phyloP scores from a whole-genome alignment of 2,113 vertebrate species.

The Suncus etruscus region DNA sequence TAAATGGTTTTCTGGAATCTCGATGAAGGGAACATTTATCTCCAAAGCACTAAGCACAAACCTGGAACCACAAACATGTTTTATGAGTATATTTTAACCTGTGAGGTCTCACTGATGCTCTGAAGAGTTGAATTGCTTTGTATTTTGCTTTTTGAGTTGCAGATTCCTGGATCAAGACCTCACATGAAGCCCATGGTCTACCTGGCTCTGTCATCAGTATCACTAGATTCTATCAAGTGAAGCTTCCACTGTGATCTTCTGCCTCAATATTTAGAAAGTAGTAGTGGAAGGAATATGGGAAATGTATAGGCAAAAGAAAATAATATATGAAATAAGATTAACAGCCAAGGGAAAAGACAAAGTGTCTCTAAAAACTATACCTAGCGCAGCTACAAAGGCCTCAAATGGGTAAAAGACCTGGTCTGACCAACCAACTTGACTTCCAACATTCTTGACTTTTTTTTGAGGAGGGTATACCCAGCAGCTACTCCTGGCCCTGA shows the following conservation, averaged over 20 bases:
- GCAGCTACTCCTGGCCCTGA: no score
- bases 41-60: not conserved
- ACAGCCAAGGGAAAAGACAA: conserved; percentile 63
- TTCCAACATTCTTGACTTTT: not conserved
- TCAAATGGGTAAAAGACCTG: not conserved
- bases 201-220: not conserved
- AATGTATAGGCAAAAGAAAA: conserved; percentile 29
- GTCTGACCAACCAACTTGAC: not conserved
- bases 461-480: no score
- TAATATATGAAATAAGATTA: conserved; percentile 14
- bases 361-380: not conserved
- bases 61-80: not conserved
- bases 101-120: no score
- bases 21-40: not conserved
- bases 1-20: not conserved
- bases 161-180: not conserved
- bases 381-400: not conserved
- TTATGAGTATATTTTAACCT: no score
- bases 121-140: not conserved
- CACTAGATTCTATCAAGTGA: not conserved
- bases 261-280: not conserved
- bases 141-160: not conserved
- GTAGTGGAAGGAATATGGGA: not conserved
- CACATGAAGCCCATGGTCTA: not conserved
- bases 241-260: not conserved